Evolutionary conservation across 2,797 vertebrate species (phyloP).

Genomic region (Prionace glauca): DNA sequence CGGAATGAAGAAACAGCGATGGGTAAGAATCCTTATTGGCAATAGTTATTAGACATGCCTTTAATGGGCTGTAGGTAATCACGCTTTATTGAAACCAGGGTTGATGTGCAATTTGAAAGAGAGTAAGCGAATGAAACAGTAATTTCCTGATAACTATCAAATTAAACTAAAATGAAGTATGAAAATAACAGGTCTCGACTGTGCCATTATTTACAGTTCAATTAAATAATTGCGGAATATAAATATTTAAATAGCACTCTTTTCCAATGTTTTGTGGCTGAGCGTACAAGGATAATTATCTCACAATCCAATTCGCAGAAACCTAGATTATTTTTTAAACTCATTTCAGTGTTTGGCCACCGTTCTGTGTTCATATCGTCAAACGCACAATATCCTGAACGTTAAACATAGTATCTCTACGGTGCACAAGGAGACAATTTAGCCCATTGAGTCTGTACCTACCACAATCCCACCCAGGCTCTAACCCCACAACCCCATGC

Average conservation of each 20-base stretch:
- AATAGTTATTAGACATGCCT: background rate
- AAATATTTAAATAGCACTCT: background rate
- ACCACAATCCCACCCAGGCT: too few species aligned
- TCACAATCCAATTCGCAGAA: background rate
- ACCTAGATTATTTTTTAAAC: background rate
- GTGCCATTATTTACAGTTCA: conserved; percentile 5
- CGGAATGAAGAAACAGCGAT: background rate
- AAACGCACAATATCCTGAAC: background rate
- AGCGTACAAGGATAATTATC: background rate
- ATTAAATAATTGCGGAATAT: conserved; percentile 16
- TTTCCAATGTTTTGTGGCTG: background rate
- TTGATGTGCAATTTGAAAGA: background rate
- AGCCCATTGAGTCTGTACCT: too few species aligned
- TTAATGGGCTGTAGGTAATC: background rate
- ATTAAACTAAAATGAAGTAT: background rate
- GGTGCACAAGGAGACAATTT: too few species aligned
- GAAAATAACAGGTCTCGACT: background rate
- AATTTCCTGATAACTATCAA: conserved; percentile 22
- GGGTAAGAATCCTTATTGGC: background rate
- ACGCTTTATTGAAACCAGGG: background rate
- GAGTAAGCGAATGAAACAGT: background rate
- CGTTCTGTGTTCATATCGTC: background rate
- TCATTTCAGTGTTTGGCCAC: background rate
- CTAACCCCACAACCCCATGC: too few species aligned
- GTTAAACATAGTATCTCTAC: background rate